Percentiles rank a stretch among this genome's conserved stretches.
These are phyloP conservation scores for Ooceraea biroi DNA, from an alignment of 1,140 invertebrate species.

Conservation along the genomic window DNA sequence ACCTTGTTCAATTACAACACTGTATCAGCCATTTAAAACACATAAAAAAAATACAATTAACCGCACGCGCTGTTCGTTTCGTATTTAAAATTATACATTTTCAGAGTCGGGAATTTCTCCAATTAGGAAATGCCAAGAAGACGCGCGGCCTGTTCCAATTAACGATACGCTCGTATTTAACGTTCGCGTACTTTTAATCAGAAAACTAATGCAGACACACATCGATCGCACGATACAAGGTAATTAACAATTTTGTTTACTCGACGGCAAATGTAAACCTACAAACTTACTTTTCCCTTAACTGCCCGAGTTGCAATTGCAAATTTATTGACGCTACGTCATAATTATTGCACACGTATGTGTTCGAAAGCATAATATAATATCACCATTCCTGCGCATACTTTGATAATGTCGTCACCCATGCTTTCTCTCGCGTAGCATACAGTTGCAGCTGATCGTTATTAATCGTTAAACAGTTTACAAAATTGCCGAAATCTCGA, in stretches of 20 bases:
- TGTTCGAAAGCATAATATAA: constrained; percentile 11
- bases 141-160: background rate
- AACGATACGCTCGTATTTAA: background rate
- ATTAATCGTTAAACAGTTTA: constrained; percentile 4
- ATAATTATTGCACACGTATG: background rate
- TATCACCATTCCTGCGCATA: background rate
- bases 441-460: background rate
- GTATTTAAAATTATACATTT: constrained; percentile 36
- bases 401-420: constrained; percentile 4
- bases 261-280: background rate
- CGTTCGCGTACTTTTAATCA: constrained; percentile 28
- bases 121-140: constrained; percentile 32
- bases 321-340: background rate
- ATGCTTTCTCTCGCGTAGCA: background rate
- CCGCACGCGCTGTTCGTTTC: background rate
- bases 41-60: background rate
- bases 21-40: background rate
- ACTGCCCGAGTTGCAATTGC: background rate
- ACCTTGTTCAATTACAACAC: background rate
- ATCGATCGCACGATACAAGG: background rate
- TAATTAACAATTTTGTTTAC: background rate
- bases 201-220: background rate
- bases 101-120: background rate
- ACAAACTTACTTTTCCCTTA: constrained; percentile 14
- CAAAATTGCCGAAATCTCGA: background rate